Evolutionary conservation across 1,140 invertebrate species (phyloP), one percentile per base, ranked within the genome.

Genomic region (Bombyx mandarina): DNA sequence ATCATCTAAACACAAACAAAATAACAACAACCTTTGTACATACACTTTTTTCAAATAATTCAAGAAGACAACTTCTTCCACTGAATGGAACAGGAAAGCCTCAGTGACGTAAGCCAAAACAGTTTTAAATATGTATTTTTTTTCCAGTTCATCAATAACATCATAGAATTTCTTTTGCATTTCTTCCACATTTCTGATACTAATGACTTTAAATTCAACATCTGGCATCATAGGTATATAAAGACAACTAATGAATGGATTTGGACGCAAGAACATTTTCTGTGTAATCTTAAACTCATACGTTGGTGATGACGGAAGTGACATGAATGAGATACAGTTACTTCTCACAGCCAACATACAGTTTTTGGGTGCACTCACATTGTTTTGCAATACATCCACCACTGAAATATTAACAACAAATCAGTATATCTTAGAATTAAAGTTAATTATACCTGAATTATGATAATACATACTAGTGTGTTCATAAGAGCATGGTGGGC

Each of bases 41-140:
- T 75, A 86, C 83, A 77, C 61, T 55, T 82, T 72, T 43, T 75
- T 82, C 22, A 86, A 72, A 63, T 80, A 70, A 72, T 84, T 82
- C n/a, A 86, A 67, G 57, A 84, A 82, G 2, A 76, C 62, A 54
- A 82, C 79, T 60, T 84, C 76, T 43, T 83, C 77, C 59, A 76
- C 73, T 46, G 78, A 71, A 56, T 82, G 65, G 42, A 86, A 56
- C 3, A 86, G 49, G 56, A 75, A 84, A 51, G 76, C 81, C 35
- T 79, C 81, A 8, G 80, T 84, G 1, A 83, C 79, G 77, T 73
- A 86, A 7, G 80, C 77, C 22, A 86, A 18, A 26, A 78, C 63
- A 7, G 80, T 81, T 63, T 86, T 86, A 18, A 86, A 63, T 22
- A 77, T 70, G 54, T 67, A 61, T 22, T 71, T 67, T 54, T 70